Evolutionary conservation across 2,113 vertebrate species (phyloP).

Genomic region (Chaenogobius annularis): DNA sequence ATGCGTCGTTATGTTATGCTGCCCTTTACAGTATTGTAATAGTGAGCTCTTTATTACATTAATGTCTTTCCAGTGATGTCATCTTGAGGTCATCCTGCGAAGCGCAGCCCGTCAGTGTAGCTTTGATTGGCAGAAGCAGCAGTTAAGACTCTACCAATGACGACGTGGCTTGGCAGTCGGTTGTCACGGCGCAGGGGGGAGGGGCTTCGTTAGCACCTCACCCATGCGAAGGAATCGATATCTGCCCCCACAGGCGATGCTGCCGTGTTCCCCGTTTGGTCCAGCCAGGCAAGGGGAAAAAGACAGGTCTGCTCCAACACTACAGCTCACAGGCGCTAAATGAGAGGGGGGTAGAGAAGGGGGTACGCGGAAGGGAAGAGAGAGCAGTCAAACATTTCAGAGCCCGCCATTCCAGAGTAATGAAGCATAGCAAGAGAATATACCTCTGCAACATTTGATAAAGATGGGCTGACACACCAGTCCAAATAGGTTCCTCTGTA

Average conservation of each 20-base stretch:
- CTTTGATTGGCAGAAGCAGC: slow-evolving; percentile 80
- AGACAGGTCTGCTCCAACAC: slow-evolving; percentile 59
- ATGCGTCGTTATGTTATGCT: slow-evolving; percentile 66
- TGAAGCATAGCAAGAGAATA: slow-evolving; percentile 98
- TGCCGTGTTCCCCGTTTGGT: slow-evolving; percentile 52
- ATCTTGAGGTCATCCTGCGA: slow-evolving; percentile 70
- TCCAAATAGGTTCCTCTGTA: slow-evolving; percentile 99
- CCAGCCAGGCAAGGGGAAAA: slow-evolving; percentile 60
- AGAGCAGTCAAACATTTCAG: slow-evolving; percentile 98
- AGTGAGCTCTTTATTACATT: slow-evolving; percentile 70
- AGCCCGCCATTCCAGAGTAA: slow-evolving; percentile 95
- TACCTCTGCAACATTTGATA: slow-evolving; percentile 99
- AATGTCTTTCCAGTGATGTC: slow-evolving; percentile 73
- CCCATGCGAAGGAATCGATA: slow-evolving; percentile 84
- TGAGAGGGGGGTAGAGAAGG: slow-evolving; percentile 33
- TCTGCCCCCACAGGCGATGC: slow-evolving; percentile 73
- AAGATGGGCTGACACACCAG: slow-evolving; percentile 98
- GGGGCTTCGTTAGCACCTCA: slow-evolving; percentile 84
- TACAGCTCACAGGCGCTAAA: slow-evolving; percentile 66
- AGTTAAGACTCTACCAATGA: slow-evolving; percentile 71
- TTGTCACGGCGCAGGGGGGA: slow-evolving; percentile 84
- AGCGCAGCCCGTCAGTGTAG: slow-evolving; percentile 48
- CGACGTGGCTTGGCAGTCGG: slow-evolving; percentile 80
- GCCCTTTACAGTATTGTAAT: slow-evolving; percentile 72
- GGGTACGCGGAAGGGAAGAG: slow-evolving; percentile 66